Percentiles rank a stretch among this genome's conserved stretches.
phyloP scores from a whole-genome alignment of 2,113 vertebrate species.

The Paradisaea rubra region DNA sequence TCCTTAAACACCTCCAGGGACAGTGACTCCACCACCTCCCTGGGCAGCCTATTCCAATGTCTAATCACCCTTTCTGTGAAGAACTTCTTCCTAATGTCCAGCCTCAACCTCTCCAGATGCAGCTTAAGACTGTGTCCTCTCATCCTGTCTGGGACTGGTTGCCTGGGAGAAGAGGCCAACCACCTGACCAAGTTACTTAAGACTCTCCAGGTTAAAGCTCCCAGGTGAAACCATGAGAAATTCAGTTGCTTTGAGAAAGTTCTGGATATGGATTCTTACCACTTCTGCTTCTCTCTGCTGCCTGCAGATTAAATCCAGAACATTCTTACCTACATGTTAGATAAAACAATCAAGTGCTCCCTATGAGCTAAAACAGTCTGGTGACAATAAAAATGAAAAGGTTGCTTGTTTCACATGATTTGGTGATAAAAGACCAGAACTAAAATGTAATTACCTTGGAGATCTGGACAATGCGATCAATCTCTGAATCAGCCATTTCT shows the following conservation, averaged over 20 bases:
- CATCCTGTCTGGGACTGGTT: accelerated
- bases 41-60: not conserved
- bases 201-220: not conserved
- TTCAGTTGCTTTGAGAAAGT: not conserved
- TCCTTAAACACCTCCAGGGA: not conserved
- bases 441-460: slow-evolving; percentile 76
- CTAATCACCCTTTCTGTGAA: not conserved
- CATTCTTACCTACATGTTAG: not conserved
- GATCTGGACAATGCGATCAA: slow-evolving; percentile 71
- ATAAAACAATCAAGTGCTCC: not conserved
- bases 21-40: not conserved
- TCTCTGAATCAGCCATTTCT: slow-evolving; percentile 84
- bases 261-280: not conserved
- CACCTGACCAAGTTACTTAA: not conserved
- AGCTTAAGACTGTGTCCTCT: not conserved
- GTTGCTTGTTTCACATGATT: not conserved
- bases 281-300: not conserved
- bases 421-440: not conserved
- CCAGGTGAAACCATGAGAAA: not conserved
- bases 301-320: not conserved
- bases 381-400: not conserved
- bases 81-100: not conserved
- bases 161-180: not conserved
- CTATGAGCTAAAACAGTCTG: not conserved
- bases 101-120: not conserved